Base-by-base conservation (phyloP, 1,140 invertebrate genomes). In the Meloidogyne hapla region DNA sequence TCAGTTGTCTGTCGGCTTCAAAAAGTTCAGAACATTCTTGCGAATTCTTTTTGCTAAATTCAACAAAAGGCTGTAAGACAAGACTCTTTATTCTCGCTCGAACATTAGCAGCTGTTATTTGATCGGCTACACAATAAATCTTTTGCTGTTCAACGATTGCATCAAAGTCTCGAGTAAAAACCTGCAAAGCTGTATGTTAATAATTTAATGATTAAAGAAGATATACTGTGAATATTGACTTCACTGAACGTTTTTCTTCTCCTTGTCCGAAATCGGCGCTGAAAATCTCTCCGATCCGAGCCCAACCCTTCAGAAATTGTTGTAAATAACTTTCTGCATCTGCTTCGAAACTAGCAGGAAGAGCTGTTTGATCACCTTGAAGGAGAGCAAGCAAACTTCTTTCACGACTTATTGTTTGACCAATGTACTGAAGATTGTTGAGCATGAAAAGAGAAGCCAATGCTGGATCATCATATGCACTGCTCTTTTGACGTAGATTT, bases 141-240 rank as follows among this genome's bases (percentile, higher is more conserved):
- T 84, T 84, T 74, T 82, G 81, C 23, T 77, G 38, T 12, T 83
- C 81, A 62, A 82, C 79, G 4, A 82, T 65, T 25, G 63, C 25
- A 21, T 82, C 81, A 63, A 82, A 84, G 40, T 82, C 81, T n/a
- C 69, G 69, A 65, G 84, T 82, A 75, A 82, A 82, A 12, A 63
- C 69, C 83, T 84, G 15, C 25, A 45, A 62, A 63, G 10, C 12
- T 69, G 15, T 21, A 21, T 33, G 42, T 38, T 45, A 42, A 74
- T 33, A 33, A 33, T 33, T 33, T 33, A 33, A 33, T 33, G 33
- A 73, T 10, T 6, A 10, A 40, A 48, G n/a, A 5, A n/a, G 10
- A 33, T 13, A 70, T 40, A 77, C 75, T 21, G 75, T 33, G 26
- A 69, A 77, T 15, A 70, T 33, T 23, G 28, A 25, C 64, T 71